Conservation (phyloP, 2,113 vertebrate species). For the Phaetusa simplex region DNA sequence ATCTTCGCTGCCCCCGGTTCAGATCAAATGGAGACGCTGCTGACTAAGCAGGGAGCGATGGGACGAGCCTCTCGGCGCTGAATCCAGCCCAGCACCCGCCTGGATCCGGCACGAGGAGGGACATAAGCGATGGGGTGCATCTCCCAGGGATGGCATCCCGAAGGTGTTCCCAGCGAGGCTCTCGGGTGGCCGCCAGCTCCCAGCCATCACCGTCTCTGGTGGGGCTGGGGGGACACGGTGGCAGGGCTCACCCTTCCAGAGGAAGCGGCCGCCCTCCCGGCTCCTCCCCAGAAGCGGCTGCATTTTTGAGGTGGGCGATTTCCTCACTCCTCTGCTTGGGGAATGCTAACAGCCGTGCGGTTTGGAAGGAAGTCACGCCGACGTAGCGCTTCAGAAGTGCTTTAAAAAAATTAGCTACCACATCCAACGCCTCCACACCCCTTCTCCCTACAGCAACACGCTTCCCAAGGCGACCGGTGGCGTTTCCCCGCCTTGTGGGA, state of each 20-base stretch:
- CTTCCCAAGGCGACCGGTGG: neutral
- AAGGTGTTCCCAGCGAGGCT: neutral
- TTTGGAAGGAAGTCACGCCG: constrained; percentile 36
- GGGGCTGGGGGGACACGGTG: accelerated
- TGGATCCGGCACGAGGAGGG: neutral
- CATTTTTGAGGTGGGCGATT: constrained; percentile 63
- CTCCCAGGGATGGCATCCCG: neutral
- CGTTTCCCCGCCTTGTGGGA: neutral
- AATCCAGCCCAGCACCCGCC: neutral
- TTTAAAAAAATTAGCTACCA: neutral
- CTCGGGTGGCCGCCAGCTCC: neutral
- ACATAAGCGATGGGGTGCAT: neutral
- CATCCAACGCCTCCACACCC: neutral
- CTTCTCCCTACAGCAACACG: neutral
- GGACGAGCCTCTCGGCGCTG: accelerated
- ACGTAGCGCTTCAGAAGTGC: constrained; percentile 7
- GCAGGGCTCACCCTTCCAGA: neutral
- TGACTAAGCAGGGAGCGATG: neutral
- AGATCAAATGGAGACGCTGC: neutral
- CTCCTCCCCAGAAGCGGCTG: constrained; percentile 23
- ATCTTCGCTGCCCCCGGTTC: neutral
- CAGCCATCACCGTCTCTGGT: neutral
- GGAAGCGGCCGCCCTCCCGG: neutral
- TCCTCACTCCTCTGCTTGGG: constrained; percentile 29
- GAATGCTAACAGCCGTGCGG: constrained; percentile 36